These are phyloP conservation scores for Chromobotia macracanthus DNA, from an alignment of 2,797 vertebrate species.

Conservation along the genomic window DNA sequence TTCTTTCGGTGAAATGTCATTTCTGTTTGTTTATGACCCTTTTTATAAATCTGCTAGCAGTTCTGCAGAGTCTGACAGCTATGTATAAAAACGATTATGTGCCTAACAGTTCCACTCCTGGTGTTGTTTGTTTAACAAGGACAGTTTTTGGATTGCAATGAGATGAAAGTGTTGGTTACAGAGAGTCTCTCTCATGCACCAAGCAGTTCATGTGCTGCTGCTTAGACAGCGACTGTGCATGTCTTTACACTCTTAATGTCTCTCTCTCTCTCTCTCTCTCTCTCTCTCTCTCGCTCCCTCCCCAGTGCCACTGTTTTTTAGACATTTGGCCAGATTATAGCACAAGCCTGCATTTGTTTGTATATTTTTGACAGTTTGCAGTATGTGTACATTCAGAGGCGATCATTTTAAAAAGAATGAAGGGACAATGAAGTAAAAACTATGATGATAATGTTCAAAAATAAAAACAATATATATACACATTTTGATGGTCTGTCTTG, in stretches of 20 bases:
- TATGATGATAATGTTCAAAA: slow-evolving; percentile 73
- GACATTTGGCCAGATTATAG: slow-evolving; percentile 85
- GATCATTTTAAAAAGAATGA: slow-evolving; percentile 82
- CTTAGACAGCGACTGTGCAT: slow-evolving; percentile 81
- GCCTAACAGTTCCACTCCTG: slow-evolving; percentile 83
- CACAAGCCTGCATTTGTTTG: slow-evolving; percentile 86
- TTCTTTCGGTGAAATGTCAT: slow-evolving; percentile 61
- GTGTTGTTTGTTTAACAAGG: slow-evolving; percentile 70
- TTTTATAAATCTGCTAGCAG: slow-evolving; percentile 67
- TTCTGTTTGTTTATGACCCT: slow-evolving; percentile 55
- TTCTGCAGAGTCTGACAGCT: slow-evolving; percentile 79
- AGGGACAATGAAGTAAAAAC: slow-evolving; percentile 78
- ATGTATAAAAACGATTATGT: slow-evolving; percentile 84
- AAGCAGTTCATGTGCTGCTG: slow-evolving; percentile 68
- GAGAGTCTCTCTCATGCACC: slow-evolving; percentile 72
- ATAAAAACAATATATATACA: slow-evolving; percentile 84
- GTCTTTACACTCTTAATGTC: slow-evolving; percentile 78
- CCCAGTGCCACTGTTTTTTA: slow-evolving; percentile 84
- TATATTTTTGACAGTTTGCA: slow-evolving; percentile 88
- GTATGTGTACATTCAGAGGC: slow-evolving; percentile 85
- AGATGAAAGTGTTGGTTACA: slow-evolving; percentile 70
- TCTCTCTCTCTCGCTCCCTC: slow-evolving; percentile 53
- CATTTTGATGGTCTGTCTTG: slow-evolving; percentile 50
- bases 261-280: slow-evolving; percentile 44
- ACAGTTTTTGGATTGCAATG: slow-evolving; percentile 72